These are phyloP conservation scores for Perizoma affinitatum DNA, from an alignment of 2,888 invertebrate species.

Conservation along the genomic window DNA sequence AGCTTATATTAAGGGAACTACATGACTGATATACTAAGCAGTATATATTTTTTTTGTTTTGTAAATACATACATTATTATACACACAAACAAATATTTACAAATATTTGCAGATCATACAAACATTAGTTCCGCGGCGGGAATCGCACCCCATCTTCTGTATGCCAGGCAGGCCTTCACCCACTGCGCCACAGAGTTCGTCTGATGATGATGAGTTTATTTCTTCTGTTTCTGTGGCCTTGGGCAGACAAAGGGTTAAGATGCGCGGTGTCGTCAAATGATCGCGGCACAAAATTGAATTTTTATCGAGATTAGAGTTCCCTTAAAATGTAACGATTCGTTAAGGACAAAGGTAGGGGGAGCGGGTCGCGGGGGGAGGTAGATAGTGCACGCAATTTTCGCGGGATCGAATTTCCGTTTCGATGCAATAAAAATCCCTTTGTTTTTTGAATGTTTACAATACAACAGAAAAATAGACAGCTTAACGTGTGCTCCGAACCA, in stretches of 20 bases:
- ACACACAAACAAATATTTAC: too few species aligned
- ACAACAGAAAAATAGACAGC: too few species aligned
- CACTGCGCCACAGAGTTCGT: too few species aligned
- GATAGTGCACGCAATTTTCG: slow-evolving; percentile 38
- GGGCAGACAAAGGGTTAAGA: slow-evolving; percentile 25
- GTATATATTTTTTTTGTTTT: too few species aligned
- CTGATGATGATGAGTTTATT: slow-evolving; percentile 34
- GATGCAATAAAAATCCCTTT: slow-evolving; percentile 18
- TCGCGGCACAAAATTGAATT: slow-evolving; percentile 78
- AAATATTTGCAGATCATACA: too few species aligned
- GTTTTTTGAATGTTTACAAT: background rate
- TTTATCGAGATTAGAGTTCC: slow-evolving; percentile 77
- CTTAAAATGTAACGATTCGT: slow-evolving; percentile 56
- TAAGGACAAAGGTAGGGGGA: slow-evolving; percentile 51
- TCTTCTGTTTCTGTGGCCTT: slow-evolving; percentile 44
- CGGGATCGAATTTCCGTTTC: slow-evolving; percentile 45
- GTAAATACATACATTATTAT: too few species aligned
- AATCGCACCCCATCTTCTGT: too few species aligned
- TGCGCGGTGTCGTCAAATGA: slow-evolving; percentile 62
- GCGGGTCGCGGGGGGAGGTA: slow-evolving; percentile 21
- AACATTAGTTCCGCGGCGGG: too few species aligned
- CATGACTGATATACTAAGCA: too few species aligned
- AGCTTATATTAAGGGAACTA: too few species aligned
- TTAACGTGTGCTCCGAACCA: too few species aligned
- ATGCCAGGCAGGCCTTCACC: too few species aligned